Evolutionary conservation across 2,113 vertebrate genomes (phyloP), one percentile per base, ranked within the genome.

Genomic region (Irena cyanogastra): DNA sequence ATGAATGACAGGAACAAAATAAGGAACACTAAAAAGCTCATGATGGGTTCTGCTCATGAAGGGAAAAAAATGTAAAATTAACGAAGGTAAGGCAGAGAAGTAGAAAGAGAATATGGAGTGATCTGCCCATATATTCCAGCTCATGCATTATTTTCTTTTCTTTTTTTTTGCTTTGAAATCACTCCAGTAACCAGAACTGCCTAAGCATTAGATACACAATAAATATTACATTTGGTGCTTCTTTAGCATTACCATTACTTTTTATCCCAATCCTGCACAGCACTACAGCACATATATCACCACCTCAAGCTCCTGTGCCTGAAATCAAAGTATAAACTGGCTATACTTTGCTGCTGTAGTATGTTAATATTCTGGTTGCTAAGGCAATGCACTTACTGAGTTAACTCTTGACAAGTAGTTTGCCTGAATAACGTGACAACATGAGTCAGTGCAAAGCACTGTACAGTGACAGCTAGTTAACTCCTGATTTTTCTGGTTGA

Each of bases 341-440:
- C 41, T 85, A 28, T 56, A 54, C 41, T 91, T 79, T 56, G 24
- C 71, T 87, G 37, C 53, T 82, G 75, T 47, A 68, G 30, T 53
- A 80, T 68, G 74, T 83, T 83, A 85, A 95, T 90, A n/a, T 84
- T 87, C 72, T 74, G 66, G 90, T 96, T 95, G 87, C 87, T 90
- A 91, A 64, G 85, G 95, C 11, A 4, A 90, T 83, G 75, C 31
- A 31, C 50, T 85, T 94, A 87, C 3, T 1, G 6, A 82, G 78
- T 90, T 96, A 93, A 80, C 53, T 85, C 57, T 85, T 84, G 49
- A 49, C 0, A 0, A 82, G 65, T n/a, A 56, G 61, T 69, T 95
- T 90, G 53, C 66, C 75, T 71, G 76, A 90, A 57, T 77, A 95
- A 65, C 20, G 50, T 1, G 0, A 74, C 27, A 41, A 64, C 64